Base-by-base conservation (phyloP, 1,140 invertebrate genomes). In the Drosophila miranda region DNA sequence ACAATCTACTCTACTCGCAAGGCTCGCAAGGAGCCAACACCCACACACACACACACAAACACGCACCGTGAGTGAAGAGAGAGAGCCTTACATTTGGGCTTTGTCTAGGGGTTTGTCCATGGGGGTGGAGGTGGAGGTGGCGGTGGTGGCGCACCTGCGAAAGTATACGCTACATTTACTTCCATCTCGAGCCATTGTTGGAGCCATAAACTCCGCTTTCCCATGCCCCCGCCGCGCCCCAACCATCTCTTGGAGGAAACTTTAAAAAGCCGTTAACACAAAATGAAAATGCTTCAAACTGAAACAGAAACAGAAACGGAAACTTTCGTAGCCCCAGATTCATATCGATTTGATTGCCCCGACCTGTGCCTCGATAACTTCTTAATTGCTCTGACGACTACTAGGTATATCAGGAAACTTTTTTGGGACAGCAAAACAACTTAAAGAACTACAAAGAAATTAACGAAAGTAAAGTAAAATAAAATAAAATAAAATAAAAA, bases 81-180 rank as follows among this genome's bases (percentile, higher is more conserved):
- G 54, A 7, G 30, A 38, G 58, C 41, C 16, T 43, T 49, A 9
- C 23, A 30, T 60, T 60, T 38, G 51, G 50, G 50, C 51, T 68
- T 68, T 68, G 66, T 69, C 63, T 68, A 54, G 41, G 30, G 11
- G 30, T 30, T 30, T 30, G 30, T 30, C 30, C 9, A 30, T 7
- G 48, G 16, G 34, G 11, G 42, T 23, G n/a, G 7, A 4, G 0
- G 4, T 19, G 7, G 11, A 23, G 38, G 21, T 26, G 38, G 38
- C 23, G 1, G 26, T 45, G 8, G 16, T 44, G 26, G 30, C 21
- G 53, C 58, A 61, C 58, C 58, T 61, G 58, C 58, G 7, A 49
- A 7, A 49, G 28, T 53, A 14, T 49, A 56, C 63, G 66, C 63
- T 69, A 69, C 66, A 69, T 69, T 69, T 69, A 56, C 66, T 69